phyloP scores from a whole-genome alignment of 1,140 invertebrate genomes.

The Microplitis demolitor region DNA sequence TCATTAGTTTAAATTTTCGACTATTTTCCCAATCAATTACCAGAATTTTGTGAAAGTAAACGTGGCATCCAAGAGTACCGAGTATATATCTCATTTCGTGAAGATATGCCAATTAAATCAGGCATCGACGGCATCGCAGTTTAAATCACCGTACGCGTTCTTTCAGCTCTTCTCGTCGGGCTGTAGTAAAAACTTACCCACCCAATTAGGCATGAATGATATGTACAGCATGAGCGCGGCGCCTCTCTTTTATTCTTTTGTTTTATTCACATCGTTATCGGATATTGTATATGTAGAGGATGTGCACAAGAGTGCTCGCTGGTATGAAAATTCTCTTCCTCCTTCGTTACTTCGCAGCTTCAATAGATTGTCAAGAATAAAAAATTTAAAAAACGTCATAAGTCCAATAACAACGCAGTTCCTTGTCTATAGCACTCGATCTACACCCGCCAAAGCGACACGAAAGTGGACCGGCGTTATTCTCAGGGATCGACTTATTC shows the following conservation, averaged over 20 bases:
- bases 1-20: too few relatives aligned
- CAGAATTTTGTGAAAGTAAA: too few relatives aligned
- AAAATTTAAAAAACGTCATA: too few relatives aligned
- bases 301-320: background rate
- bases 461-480: too few relatives aligned
- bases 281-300: background rate
- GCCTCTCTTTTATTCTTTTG: conserved; percentile 11
- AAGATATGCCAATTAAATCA: conserved; percentile 29
- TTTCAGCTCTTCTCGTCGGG: background rate
- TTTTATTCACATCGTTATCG: background rate
- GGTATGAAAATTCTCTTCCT: background rate
- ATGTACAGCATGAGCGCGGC: conserved; percentile 9
- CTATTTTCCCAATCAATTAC: too few relatives aligned
- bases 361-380: too few relatives aligned
- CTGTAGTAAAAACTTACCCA: conserved; percentile 25
- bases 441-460: too few relatives aligned
- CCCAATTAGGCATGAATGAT: conserved; percentile 28
- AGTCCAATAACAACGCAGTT: too few relatives aligned
- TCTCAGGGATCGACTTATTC: too few relatives aligned
- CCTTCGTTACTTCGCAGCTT: background rate
- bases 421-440: too few relatives aligned
- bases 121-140: conserved; percentile 20
- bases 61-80: too few relatives aligned
- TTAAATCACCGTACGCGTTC: background rate
- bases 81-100: background rate